Base-by-base conservation (phyloP, 2,797 vertebrate genomes). In the Phoeniculus purpureus region DNA sequence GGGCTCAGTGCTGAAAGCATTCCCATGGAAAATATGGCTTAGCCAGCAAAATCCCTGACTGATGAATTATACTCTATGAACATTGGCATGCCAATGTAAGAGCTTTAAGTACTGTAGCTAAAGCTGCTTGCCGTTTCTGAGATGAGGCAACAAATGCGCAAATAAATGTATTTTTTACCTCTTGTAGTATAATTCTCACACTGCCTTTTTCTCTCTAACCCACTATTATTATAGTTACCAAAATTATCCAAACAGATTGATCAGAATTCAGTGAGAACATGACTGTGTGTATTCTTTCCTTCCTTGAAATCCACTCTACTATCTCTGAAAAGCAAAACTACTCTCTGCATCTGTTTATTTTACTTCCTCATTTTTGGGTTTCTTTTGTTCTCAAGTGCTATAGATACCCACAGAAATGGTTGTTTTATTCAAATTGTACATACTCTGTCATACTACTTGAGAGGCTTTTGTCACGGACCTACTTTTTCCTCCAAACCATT, bases 21-120 rank as follows among this genome's bases (percentile, higher is more conserved):
- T 92, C 90, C 10, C 66, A 81, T 65, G 48, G 84, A 90, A 93
- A 92, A 80, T 0, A 37, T n/a, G 22, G 51, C n/a, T 90, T 80
- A 87, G 55, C 61, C n/a, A 87, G 81, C 47, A 64, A 92, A 93
- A 89, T 90, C 81, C 48, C 19, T 77, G 61, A 20, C 89, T 89
- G 58, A 40, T 90, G 60, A 81, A 70, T 91, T 62, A 66, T 9
- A 65, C 40, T 7, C 22, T 64, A 23, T 1, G 6, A 52, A 34
- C 15, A 37, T 5, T 26, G 32, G 27, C 52, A 54, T n/a, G 12
- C 48, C 59, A 61, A 6, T 27, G 0, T 48, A 59, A 81, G 67
- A 93, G 81, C 45, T 81, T 81, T 64, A 86, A 64, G 58, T 64
- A 31, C 83, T 15, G 1, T 29, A 78, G 74, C 62, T 88, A 70